Conservation (phyloP, 1,140 invertebrate species). For the Brachystomella parvula region DNA sequence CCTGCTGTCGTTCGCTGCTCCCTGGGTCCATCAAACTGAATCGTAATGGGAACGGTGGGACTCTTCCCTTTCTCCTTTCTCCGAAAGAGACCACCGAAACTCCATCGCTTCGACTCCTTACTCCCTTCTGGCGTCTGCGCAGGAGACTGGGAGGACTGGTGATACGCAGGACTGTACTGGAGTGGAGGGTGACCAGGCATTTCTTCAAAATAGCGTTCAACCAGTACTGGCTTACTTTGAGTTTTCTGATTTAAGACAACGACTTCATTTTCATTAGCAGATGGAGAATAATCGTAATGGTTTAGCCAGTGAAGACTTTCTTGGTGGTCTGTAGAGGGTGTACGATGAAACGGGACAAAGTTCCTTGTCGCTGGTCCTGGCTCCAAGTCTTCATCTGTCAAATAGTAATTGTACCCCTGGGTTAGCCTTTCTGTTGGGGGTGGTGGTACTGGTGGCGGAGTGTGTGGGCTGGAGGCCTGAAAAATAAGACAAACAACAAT, state of each 20-base stretch:
- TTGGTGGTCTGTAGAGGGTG: not conserved
- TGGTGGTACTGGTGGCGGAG: too few relatives aligned
- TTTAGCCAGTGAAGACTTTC: not conserved
- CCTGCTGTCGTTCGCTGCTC: not conserved
- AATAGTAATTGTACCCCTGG: not conserved
- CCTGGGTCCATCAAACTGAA: constrained; percentile 10
- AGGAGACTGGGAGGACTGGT: not conserved
- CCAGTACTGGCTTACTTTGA: too few relatives aligned
- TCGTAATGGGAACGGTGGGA: constrained; percentile 5
- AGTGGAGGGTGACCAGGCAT: not conserved
- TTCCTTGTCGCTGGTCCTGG: not conserved
- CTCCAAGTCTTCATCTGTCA: not conserved
- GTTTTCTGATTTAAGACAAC: too few relatives aligned
- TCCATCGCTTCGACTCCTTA: constrained; percentile 31
- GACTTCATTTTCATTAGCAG: not conserved
- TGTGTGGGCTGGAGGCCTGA: not conserved
- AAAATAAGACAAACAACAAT: too few relatives aligned
- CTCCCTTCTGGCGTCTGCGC: not conserved
- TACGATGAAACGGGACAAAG: not conserved
- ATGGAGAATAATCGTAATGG: not conserved
- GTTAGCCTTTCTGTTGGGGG: not conserved
- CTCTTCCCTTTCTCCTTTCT: constrained; percentile 30
- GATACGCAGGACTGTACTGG: not conserved
- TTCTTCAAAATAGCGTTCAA: not conserved
- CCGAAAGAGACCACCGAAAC: constrained; percentile 32